Percentiles rank a stretch among this genome's conserved stretches.
These are phyloP conservation scores for Cyclopterus lumpus DNA, from an alignment of 2,797 vertebrate genomes.

Conservation along the genomic window DNA sequence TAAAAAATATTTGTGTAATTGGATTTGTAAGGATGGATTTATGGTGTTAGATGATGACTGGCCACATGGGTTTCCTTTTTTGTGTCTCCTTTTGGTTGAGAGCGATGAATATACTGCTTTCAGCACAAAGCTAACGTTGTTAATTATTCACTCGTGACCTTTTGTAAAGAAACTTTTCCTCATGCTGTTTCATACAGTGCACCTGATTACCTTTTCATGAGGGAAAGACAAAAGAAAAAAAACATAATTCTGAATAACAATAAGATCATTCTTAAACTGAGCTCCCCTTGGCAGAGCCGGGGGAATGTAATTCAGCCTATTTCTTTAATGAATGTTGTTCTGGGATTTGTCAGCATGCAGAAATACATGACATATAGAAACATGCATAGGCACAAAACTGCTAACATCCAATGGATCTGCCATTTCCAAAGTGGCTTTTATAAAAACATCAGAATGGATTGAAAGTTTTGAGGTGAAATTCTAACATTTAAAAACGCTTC, in stretches of 20 bases:
- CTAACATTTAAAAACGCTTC: constrained; percentile 23
- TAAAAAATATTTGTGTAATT: constrained; percentile 44
- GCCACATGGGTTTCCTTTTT: neutral
- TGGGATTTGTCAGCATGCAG: neutral
- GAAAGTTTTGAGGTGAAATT: constrained; percentile 11
- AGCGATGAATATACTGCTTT: constrained; percentile 20
- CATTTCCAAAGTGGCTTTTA: constrained; percentile 2
- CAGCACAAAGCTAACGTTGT: constrained; percentile 10
- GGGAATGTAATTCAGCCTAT: neutral
- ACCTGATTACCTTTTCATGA: neutral
- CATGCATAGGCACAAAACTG: neutral
- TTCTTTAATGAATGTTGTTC: constrained; percentile 1
- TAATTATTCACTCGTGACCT: constrained; percentile 46
- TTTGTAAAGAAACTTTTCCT: constrained; percentile 18
- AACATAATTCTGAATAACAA: neutral
- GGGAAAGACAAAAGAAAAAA: neutral
- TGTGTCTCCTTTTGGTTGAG: neutral
- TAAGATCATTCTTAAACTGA: neutral
- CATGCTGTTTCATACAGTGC: constrained; percentile 9
- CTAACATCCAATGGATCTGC: neutral
- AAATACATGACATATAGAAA: neutral
- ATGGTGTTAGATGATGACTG: constrained; percentile 35
- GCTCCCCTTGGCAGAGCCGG: neutral
- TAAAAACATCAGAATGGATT: neutral
- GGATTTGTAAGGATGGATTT: constrained; percentile 32